These are phyloP conservation scores for Coregonus clupeaformis DNA, from an alignment of 2,113 vertebrate genomes.

Conservation along the genomic window DNA sequence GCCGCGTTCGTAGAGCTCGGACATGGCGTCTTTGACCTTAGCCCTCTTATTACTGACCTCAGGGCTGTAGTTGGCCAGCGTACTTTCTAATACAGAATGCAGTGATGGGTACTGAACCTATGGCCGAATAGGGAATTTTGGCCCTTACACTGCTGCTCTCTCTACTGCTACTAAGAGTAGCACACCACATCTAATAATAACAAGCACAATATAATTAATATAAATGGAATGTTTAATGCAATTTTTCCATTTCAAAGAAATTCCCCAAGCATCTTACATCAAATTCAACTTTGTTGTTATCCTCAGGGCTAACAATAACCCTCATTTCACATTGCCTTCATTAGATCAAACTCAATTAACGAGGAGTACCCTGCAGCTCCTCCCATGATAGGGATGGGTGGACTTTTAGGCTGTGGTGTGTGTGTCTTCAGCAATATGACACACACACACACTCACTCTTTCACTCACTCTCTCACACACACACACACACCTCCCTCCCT, in stretches of 20 bases:
- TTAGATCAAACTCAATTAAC: slow-evolving; percentile 61
- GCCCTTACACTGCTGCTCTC: slow-evolving; percentile 22
- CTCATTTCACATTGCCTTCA: slow-evolving; percentile 53
- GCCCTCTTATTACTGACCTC: too few relatives aligned
- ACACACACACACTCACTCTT: too few relatives aligned
- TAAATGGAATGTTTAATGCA: slow-evolving; percentile 75
- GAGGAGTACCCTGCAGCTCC: slow-evolving; percentile 14
- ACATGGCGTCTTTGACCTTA: neutral
- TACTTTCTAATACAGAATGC: neutral
- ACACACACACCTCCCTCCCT: neutral
- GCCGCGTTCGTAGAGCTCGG: neutral
- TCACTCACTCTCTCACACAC: too few relatives aligned
- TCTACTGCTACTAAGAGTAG: slow-evolving; percentile 13
- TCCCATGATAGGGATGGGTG: neutral
- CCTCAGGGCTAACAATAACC: slow-evolving; percentile 60
- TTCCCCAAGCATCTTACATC: slow-evolving; percentile 48
- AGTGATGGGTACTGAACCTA: too few relatives aligned
- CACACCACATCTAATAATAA: slow-evolving; percentile 41
- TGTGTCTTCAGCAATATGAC: neutral
- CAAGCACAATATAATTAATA: slow-evolving; percentile 59
- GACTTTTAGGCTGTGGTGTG: neutral
- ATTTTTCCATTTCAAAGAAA: slow-evolving; percentile 75
- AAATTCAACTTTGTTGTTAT: slow-evolving; percentile 48
- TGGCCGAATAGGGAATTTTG: too few relatives aligned
- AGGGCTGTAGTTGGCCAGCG: too few relatives aligned